These are phyloP conservation scores for Archilochus colubris DNA, from an alignment of 2,113 vertebrate genomes.

Conservation along the genomic window DNA sequence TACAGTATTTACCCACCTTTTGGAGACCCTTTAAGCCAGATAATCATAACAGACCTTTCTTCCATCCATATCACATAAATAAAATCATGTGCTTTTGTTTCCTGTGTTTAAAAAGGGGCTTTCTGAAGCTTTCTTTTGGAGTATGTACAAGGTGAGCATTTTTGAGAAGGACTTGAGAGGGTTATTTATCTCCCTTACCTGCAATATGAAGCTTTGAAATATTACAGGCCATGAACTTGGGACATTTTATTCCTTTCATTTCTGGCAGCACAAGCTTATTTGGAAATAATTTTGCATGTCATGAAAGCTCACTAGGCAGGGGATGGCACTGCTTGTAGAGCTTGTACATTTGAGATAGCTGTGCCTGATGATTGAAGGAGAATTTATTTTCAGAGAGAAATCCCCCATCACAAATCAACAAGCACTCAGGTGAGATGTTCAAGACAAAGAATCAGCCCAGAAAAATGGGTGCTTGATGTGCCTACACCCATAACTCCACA, in stretches of 20 bases:
- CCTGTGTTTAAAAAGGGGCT: neutral
- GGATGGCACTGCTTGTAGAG: neutral
- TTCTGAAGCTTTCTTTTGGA: neutral
- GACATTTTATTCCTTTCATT: neutral
- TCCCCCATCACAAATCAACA: neutral
- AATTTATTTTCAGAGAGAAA: slow-evolving; percentile 32
- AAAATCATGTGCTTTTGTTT: neutral
- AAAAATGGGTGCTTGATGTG: neutral
- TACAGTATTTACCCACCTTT: neutral
- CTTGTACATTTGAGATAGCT: neutral
- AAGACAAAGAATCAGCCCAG: neutral
- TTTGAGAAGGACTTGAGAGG: neutral
- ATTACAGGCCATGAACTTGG: neutral
- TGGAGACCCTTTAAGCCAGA: neutral
- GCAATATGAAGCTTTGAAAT: neutral
- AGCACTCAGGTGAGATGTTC: neutral
- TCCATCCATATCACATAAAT: neutral
- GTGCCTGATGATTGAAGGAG: neutral
- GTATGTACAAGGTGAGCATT: neutral
- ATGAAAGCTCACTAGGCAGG: neutral
- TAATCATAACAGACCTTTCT: neutral
- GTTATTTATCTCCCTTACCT: neutral
- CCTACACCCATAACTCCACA: neutral
- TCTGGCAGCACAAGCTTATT: neutral
- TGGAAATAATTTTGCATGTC: neutral